These are phyloP conservation scores for Macrostomum lignano DNA, from an alignment of 1,140 invertebrate species.

Conservation along the genomic window DNA sequence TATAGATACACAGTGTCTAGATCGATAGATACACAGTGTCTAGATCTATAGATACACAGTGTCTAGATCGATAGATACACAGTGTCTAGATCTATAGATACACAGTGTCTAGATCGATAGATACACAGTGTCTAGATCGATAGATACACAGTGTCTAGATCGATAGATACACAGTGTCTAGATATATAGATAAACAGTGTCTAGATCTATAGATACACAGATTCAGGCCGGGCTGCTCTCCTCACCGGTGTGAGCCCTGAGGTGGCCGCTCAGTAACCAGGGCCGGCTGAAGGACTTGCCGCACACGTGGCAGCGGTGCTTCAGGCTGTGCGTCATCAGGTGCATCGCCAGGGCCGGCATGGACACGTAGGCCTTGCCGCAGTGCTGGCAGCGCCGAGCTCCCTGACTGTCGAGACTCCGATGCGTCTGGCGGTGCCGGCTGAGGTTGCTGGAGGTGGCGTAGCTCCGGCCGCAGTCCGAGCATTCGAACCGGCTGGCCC, in stretches of 20 bases:
- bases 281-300: slow-evolving; percentile 85
- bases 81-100: too few relatives aligned
- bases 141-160: too few relatives aligned
- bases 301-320: slow-evolving; percentile 79
- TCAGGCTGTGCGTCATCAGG: slow-evolving; percentile 79
- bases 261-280: slow-evolving; percentile 53
- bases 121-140: too few relatives aligned
- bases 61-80: too few relatives aligned
- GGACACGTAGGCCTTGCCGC: slow-evolving; percentile 75
- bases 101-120: too few relatives aligned
- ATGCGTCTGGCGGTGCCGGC: slow-evolving; percentile 80
- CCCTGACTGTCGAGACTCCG: slow-evolving; percentile 60
- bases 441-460: slow-evolving; percentile 73
- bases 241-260: slow-evolving; percentile 37
- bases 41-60: too few relatives aligned
- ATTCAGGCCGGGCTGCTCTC: too few relatives aligned
- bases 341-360: slow-evolving; percentile 91
- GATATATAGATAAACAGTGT: too few relatives aligned
- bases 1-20: too few relatives aligned
- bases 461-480: slow-evolving; percentile 81
- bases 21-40: too few relatives aligned
- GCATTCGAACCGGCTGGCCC: slow-evolving; percentile 78
- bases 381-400: slow-evolving; percentile 68
- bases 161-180: too few relatives aligned
- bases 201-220: too few relatives aligned